Evolutionary conservation across 2,113 vertebrate genomes (phyloP).

Genomic region (Atrichornis clamosus): DNA sequence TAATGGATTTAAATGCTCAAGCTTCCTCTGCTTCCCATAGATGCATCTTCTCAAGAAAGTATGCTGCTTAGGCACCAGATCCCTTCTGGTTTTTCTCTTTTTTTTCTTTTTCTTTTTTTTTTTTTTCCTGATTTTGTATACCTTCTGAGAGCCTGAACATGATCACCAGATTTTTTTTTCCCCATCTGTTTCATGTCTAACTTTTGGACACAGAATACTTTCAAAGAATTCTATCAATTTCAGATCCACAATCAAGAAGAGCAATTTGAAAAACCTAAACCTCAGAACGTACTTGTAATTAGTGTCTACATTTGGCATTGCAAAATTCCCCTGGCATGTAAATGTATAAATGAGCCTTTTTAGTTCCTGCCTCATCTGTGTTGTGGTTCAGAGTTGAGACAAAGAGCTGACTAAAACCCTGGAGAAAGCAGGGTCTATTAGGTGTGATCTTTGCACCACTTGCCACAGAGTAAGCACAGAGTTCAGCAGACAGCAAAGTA

Average conservation of each 20-base stretch:
- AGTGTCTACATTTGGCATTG: not conserved
- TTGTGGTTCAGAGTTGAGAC: not conserved
- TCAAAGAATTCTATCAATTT: not conserved
- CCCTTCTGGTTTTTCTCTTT: no score
- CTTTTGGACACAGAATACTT: not conserved
- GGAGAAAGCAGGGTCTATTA: not conserved
- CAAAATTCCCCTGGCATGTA: not conserved
- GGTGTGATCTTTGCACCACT: not conserved
- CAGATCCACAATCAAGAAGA: not conserved
- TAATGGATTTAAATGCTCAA: not conserved
- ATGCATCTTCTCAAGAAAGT: not conserved
- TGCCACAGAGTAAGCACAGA: not conserved
- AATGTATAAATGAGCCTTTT: not conserved
- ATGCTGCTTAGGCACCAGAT: not conserved
- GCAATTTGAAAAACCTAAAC: not conserved
- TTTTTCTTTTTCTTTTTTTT: accelerated
- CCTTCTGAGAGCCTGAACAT: not conserved
- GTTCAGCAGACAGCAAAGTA: not conserved
- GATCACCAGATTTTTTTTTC: not conserved
- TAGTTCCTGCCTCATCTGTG: not conserved
- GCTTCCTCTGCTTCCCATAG: not conserved
- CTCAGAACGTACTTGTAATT: not conserved
- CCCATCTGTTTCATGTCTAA: not conserved
- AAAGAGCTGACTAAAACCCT: not conserved
- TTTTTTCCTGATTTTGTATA: not conserved